Conservation (phyloP, 1,140 invertebrate genomes). For the Heliconius eleuchia region DNA sequence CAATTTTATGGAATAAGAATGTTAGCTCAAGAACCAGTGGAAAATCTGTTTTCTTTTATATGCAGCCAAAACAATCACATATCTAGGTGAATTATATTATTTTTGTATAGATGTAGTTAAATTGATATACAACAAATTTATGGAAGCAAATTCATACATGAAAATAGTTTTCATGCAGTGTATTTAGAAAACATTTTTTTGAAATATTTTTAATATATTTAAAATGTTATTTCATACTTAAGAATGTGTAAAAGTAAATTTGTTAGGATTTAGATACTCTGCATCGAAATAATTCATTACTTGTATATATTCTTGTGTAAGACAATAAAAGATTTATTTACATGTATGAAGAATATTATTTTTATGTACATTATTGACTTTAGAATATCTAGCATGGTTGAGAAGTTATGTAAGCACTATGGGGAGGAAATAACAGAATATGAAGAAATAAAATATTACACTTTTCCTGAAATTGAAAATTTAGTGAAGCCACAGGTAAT, state of each 20-base stretch:
- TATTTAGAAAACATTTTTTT: too few species aligned
- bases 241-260: too few species aligned
- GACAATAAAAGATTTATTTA: too few species aligned
- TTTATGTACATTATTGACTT: slow-evolving; percentile 14
- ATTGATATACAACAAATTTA: too few species aligned
- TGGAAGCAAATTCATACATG: too few species aligned
- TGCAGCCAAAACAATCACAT: slow-evolving; percentile 99
- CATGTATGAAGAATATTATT: background rate
- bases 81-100: slow-evolving; percentile 82
- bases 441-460: slow-evolving; percentile 86
- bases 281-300: too few species aligned
- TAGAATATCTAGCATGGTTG: slow-evolving; percentile 95
- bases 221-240: too few species aligned
- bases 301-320: too few species aligned
- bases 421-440: slow-evolving; percentile 88
- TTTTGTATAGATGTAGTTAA: too few species aligned
- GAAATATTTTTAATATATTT: too few species aligned
- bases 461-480: slow-evolving; percentile 89
- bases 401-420: slow-evolving; percentile 92
- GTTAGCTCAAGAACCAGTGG: slow-evolving; percentile 94
- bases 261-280: too few species aligned
- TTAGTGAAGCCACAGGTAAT: slow-evolving; percentile 80
- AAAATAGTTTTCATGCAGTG: too few species aligned
- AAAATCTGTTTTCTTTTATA: slow-evolving; percentile 97
- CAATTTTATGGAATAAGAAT: slow-evolving; percentile 93